phyloP scores from a whole-genome alignment of 2,797 vertebrate genomes.

The Micropoecilia bifurca region DNA sequence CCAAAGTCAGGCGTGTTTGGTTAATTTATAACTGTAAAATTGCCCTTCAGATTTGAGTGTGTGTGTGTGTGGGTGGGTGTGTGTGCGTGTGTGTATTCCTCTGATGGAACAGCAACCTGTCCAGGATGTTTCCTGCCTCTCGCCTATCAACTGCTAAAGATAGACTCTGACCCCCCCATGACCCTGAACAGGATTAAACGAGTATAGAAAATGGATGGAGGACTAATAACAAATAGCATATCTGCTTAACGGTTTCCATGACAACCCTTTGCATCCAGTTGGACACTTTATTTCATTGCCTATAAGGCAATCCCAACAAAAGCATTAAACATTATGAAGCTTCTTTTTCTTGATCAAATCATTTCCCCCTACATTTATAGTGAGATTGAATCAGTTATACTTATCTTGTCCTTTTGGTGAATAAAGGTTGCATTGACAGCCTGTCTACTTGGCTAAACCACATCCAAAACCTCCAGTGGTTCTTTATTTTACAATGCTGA shows the following conservation, averaged over 20 bases:
- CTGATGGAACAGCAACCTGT: not conserved
- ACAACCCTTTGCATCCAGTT: not conserved
- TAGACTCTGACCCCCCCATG: not conserved
- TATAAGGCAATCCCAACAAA: not conserved
- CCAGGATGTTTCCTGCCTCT: not conserved
- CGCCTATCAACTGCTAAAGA: not conserved
- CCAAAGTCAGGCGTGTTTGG: not conserved
- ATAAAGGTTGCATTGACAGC: not conserved
- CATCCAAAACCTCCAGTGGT: too few relatives aligned
- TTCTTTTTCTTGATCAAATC: not conserved
- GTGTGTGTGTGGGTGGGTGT: not conserved
- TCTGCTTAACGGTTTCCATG: not conserved
- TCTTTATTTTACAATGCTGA: too few relatives aligned
- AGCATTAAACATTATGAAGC: not conserved
- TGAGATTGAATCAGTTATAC: not conserved
- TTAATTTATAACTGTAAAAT: slow-evolving; percentile 1
- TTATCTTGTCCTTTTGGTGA: not conserved
- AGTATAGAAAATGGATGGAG: not conserved
- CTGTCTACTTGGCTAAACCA: not conserved
- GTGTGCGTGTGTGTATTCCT: not conserved
- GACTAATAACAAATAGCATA: not conserved
- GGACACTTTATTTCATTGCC: not conserved
- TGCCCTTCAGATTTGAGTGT: not conserved
- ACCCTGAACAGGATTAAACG: not conserved
- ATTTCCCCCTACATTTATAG: not conserved